A percentile compares a stretch with the other conserved stretches of the same genome.
These are phyloP conservation scores for Botia kubotai DNA, from an alignment of 2,797 vertebrate genomes.

Conservation along the genomic window DNA sequence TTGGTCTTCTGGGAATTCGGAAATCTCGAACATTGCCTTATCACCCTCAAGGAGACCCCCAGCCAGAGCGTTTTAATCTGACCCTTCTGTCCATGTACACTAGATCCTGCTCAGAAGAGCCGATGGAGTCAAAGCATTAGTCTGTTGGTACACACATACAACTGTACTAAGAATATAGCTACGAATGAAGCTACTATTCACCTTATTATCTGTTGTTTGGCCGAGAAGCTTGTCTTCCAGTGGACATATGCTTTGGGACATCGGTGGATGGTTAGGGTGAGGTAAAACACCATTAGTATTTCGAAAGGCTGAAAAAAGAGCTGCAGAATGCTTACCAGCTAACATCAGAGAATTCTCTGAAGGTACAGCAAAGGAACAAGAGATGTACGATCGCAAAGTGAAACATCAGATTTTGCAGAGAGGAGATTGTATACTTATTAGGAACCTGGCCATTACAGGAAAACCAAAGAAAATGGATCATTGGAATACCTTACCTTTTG, in stretches of 20 bases:
- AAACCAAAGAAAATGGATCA: neutral
- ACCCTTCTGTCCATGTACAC: neutral
- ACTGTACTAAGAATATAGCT: neutral
- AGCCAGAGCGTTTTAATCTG: neutral
- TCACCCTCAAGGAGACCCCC: neutral
- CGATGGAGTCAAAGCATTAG: neutral
- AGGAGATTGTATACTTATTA: neutral
- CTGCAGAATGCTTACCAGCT: neutral
- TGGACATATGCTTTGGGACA: neutral
- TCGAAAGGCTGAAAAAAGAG: neutral
- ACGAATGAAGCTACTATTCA: neutral
- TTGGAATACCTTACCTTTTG: neutral
- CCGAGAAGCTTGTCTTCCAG: neutral
- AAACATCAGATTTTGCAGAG: neutral
- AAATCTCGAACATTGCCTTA: neutral
- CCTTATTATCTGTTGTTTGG: neutral
- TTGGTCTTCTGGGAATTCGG: neutral
- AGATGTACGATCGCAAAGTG: neutral
- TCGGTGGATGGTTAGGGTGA: neutral
- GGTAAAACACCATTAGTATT: neutral
- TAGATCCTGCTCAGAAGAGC: neutral
- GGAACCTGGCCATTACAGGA: neutral
- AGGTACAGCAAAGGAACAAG: neutral
- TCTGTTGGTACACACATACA: neutral
- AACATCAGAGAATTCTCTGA: neutral